phyloP scores from a whole-genome alignment of 2,113 vertebrate species.

The Toxostoma redivivum region DNA sequence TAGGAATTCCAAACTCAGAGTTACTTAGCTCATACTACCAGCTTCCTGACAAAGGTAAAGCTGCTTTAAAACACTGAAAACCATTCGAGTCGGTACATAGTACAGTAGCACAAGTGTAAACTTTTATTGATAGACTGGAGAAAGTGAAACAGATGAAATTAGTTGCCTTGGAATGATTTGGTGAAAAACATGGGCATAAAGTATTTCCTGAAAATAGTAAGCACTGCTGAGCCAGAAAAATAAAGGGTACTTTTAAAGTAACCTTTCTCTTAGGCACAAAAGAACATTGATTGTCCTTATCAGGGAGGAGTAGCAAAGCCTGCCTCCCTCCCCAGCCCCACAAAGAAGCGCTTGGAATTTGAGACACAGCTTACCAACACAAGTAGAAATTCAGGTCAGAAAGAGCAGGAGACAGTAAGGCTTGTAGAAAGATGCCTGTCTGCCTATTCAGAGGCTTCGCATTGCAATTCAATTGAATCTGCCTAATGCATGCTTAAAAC shows the following conservation, averaged over 20 bases:
- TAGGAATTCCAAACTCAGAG: neutral
- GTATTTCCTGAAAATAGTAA: neutral
- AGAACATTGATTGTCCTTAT: neutral
- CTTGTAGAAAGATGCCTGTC: neutral
- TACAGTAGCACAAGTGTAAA: neutral
- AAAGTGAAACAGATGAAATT: neutral
- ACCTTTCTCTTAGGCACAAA: neutral
- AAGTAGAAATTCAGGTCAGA: constrained; percentile 43
- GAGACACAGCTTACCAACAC: neutral
- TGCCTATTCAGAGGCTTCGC: neutral
- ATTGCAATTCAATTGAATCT: neutral
- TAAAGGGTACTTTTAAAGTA: neutral
- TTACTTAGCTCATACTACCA: neutral
- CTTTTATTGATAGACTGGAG: neutral
- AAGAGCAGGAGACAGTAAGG: neutral
- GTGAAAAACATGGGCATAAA: neutral
- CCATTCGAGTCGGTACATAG: neutral
- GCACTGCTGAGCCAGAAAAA: neutral
- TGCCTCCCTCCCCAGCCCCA: neutral
- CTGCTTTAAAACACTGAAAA: neutral
- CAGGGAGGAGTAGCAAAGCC: constrained; percentile 21
- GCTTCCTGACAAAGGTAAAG: neutral
- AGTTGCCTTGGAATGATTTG: neutral
- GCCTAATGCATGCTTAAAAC: neutral
- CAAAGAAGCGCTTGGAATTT: neutral